Evolutionary conservation across 2,113 vertebrate genomes (phyloP), one percentile per base, ranked within the genome.

Genomic region (Prionailurus viverrinus): DNA sequence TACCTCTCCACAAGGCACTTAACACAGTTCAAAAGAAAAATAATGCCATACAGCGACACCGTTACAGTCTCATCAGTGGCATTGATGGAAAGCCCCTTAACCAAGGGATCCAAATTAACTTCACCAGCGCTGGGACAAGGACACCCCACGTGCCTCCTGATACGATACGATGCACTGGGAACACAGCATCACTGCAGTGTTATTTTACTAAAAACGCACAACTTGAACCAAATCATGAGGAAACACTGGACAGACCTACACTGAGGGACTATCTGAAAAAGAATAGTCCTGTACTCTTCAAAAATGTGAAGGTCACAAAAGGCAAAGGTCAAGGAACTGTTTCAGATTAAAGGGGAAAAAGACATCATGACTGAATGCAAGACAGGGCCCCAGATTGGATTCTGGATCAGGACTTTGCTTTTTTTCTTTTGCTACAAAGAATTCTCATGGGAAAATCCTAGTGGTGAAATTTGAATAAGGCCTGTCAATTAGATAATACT

Each of bases 351-450:
- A 79, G 48, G 58, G 82, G 15, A 58, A 23, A 55, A n/a, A 69
- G 61, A 41, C 13, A 2, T 4, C 33, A 48, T 13, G 23, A 33
- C 12, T 69, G 33, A 78, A 53, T 73, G 21, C 11, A 48, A 31
- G 3, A 19, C 15, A 10, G 36, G 18, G 3, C 14, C 21, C 10
- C 15, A 33, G 68, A 39, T 65, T 66, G 18, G 31, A 61, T 78
- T 94, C 16, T 68, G 15, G 33, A 8, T 23, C 55, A 81, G 74
- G 29, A 15, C 19, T 31, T 36, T 81, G 45, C 45, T 71, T 61
- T 41, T 81, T 95, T 95, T 74, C 4, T 85, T 94, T 89, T 94
- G 39, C 10, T 92, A 33, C 31, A 65, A n/a, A 94, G 19, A 29
- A 53, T 13, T 23, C 13, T 53, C 69, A n/a, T 63, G 41, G 23